Evolutionary conservation across 2,888 invertebrate species (phyloP), one percentile per base, ranked within the genome.

Genomic region (Nymphalis c-album): DNA sequence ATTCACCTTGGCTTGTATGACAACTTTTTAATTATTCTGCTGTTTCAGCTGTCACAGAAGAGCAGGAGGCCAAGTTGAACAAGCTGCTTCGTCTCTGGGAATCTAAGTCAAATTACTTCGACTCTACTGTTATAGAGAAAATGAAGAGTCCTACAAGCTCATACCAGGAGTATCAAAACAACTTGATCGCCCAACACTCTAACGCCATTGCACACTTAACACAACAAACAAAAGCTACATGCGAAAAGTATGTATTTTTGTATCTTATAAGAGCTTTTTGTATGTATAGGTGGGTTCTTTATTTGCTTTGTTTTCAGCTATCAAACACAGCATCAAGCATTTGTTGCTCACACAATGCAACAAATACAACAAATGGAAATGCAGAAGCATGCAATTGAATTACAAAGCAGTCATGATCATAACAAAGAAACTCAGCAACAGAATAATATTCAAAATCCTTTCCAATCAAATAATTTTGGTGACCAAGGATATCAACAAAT

Each of bases 21-120:
- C 91, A 89, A 81, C 83, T 75, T 70, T 85, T 88, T 90, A 82
- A 91, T 84, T 71, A 73, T 87, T 85, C 83, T 79, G 79, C 86
- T 88, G 93, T 94, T 88, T 90, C 93, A 94, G 95, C 95, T 76
- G 96, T 97, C 50, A 96, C 94, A 20, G 96, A 97, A 69, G 98
- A 98, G 65, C 97, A 98, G 91, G 95, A 96, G 80, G 94, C 94
- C 77, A 99, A 99, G 92, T 92, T 99, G 72, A 96, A 97, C 83
- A 99, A 99, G 94, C 92, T 99, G 76, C 93, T 98, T 71, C 96
- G 97, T 73, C 93, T 99, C 57, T 99, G 99, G 99, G 98, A 99
- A 91, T 97, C 98, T 75, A 98, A 99, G 93, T 95, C 96, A 73
- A 96, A 97, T 92, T 97, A 97, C 91, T 96, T 97, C 85, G 96